Base-by-base conservation (phyloP, 2,888 invertebrate genomes). In the Sphaerophoria taeniata region DNA sequence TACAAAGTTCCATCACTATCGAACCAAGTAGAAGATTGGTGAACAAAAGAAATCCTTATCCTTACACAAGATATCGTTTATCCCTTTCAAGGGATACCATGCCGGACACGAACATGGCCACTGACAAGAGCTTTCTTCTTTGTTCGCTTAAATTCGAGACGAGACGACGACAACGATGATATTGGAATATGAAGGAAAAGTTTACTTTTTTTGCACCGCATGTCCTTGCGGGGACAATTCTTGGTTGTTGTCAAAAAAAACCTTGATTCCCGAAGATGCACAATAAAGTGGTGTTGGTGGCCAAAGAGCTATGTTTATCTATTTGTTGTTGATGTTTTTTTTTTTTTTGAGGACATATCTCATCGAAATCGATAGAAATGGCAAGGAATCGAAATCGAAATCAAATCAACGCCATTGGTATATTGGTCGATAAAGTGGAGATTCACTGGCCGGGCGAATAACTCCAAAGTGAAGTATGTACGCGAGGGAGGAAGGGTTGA, bases 11-110 rank as follows among this genome's bases (percentile, higher is more conserved):
- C 67, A 16, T 9, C 12, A 43, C 24, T 24, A 24, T 24, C 16
- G 36, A 4, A 12, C 55, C 55, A 34, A 73, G 73, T 70, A 24
- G 56, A 9, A 69, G 82, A 78, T 73, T 78, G 82, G 61, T 70
- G 70, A 74, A 78, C 58, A 70, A 83, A 78, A 60, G 78, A 78
- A 74, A 83, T 24, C 55, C 74, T 47, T 53, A 61, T 55, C 51
- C 67, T 61, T 61, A 69, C 82, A 82, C 67, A 43, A 63, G 73
- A 73, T 69, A 83, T 74, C 83, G 65, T 74, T 78, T 83, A 74
- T 83, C 63, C 74, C 69, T 79, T 83, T 70, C 69, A 78, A 83
- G 56, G 43, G 58, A 83, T 77, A 47, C 24, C 24, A 24, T 24
- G 2, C 24, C 24, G 24, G 24, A 77, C 71, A 76, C 63, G 56